Base-by-base conservation (phyloP, 2,797 vertebrate genomes). In the Myioborus miniatus region DNA sequence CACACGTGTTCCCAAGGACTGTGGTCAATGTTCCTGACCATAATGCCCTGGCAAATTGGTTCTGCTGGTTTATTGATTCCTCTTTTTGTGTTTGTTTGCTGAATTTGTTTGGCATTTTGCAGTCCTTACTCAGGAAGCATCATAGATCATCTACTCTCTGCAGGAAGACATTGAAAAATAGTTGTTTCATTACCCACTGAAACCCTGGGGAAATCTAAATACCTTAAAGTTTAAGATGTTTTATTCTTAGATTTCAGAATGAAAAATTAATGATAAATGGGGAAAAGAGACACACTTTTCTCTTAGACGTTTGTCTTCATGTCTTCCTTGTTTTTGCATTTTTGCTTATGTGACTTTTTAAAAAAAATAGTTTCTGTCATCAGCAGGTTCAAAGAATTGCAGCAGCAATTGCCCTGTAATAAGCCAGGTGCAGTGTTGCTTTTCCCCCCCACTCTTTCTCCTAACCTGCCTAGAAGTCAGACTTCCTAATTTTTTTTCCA, bases 201-300 rank as follows among this genome's bases (percentile, higher is more conserved):
- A 87, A 93, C 95, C 97, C 96, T 91, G 94, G 81, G 97, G 97
- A 95, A 95, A 97, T 96, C 62, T 91, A 96, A 97, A 97, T 97
- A 96, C 97, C 94, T 97, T 88, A 75, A 92, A 91, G 68, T 96
- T 96, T 90, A 95, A 94, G 79, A 94, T 74, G 94, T 71, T 97
- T 95, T 97, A 96, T 97, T 95, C 93, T 92, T 93, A 80, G 68
- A 94, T 97, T 97, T 97, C 71, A 68, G 92, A 94, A 94, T 92
- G 94, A 96, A 96, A 93, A 94, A 94, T 59, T 94, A 94, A 96
- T 96, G 96, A 93, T 96, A 91, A 93, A 96, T 92, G 88, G 77
- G 53, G 30, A 76, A 88, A 93, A 91, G 89, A 96, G 87, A 84
- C 65, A 95, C 86, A 24, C 32, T 94, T 91, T 95, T 92, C 76